Base-by-base conservation (phyloP, 2,888 invertebrate genomes). In the Chelonus formosanus region DNA sequence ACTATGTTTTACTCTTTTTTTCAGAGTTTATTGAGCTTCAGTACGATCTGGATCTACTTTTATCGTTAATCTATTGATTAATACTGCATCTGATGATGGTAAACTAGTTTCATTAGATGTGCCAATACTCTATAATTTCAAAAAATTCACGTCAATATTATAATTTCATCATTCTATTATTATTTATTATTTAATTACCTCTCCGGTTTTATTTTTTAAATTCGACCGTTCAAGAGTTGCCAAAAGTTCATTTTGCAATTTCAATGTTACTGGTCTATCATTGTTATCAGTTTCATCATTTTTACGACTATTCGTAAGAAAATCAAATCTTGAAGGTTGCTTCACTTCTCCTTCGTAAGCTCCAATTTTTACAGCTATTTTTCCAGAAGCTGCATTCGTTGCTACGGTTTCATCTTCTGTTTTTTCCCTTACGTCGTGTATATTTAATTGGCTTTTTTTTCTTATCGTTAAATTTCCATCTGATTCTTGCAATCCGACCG, bases 151-250 rank as follows among this genome's bases (percentile, higher is more conserved):
- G 20, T 20, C 20, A 20, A 20, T 20, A 1, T 20, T 20, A 20
- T 20, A 20, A 20, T 20, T 1, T 20, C 20, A 20, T 20, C 20
- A 20, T 20, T 20, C 2, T 2, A 20, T 20, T 20, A 1, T 20
- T 20, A 20, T 20, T 20, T 20, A 20, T 20, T 20, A 20, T 20
- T 20, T 20, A 1, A 20, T 54, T 58, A 75, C 75, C 70, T 67
- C 70, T 81, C 91, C 91, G 83, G 90, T 91, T 85, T 89, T 89
- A 85, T 90, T 90, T 77, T 89, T 89, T 76, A 93, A 86, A 86
- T 93, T 92, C 63, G 93, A 92, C 80, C 92, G 89, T 75, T 91
- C 91, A 68, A 93, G 84, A 4, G 93, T 93, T 67, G 91, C 88
- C 63, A 89, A 90, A 72, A 93, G 85, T 85, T 93, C 93, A 66